Evolutionary conservation across 2,797 vertebrate genomes (phyloP).

Genomic region (Notamacropus eugenii): DNA sequence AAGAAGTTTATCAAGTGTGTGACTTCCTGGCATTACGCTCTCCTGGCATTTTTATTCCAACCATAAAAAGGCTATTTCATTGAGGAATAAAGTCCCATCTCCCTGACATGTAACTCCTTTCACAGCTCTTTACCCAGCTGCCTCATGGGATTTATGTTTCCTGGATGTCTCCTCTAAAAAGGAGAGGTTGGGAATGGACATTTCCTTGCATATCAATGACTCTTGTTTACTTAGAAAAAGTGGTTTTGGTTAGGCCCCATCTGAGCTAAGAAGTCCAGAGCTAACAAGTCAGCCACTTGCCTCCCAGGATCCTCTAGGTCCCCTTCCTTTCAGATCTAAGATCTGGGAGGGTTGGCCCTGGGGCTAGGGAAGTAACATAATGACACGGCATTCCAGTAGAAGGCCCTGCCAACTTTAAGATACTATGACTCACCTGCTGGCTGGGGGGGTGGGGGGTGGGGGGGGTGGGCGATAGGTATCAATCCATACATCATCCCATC

Average conservation of each 20-base stretch:
- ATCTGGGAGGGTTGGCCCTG: no score
- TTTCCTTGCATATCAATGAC: not conserved
- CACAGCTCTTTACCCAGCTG: conserved; percentile 77
- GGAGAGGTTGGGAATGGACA: conserved; percentile 3
- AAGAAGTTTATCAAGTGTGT: conserved; percentile 76
- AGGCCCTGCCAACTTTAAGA: not conserved
- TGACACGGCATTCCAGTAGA: not conserved
- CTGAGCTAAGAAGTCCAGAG: not conserved
- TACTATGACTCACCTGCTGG: not conserved
- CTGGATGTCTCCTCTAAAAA: conserved; percentile 73
- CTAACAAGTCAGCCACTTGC: not conserved
- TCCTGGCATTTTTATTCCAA: conserved; percentile 81
- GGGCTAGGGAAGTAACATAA: not conserved
- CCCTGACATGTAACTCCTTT: conserved; percentile 79
- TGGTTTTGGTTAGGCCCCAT: not conserved
- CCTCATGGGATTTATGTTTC: conserved; percentile 80
- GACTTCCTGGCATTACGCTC: conserved; percentile 82
- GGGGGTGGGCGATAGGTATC: not conserved
- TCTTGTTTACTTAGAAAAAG: not conserved
- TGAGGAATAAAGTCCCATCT: conserved; percentile 84
- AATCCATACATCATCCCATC: not conserved
- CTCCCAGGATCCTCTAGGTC: not conserved
- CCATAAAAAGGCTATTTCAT: conserved; percentile 82
- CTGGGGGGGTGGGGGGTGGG: no score
- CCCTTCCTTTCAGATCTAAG: not conserved